Base-by-base conservation (phyloP, 2,888 invertebrate species). In the Melangyna quadrimaculata region DNA sequence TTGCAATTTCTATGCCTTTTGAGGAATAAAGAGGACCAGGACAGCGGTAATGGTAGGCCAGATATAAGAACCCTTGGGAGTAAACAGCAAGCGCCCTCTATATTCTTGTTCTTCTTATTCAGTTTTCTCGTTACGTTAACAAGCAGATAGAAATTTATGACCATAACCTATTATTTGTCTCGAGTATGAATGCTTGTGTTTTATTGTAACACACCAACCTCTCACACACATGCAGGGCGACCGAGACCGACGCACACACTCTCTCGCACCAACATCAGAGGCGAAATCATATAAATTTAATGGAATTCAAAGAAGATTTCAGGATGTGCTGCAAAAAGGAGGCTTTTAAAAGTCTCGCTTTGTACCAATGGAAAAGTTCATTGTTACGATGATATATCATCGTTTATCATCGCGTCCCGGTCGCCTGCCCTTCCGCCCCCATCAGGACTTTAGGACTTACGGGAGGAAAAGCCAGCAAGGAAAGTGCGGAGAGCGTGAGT, bases 301-400 rank as follows among this genome's bases (percentile, higher is more conserved):
- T 70, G 75, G 63, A 70, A 71, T 77, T 81, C 77, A 51, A 43
- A 59, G 70, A 63, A 63, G 74, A 63, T 43, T 43, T 22, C 45
- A n/a, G 37, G 45, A 29, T 37, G 24, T n/a, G 29, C 43, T n/a
- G n/a, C n/a, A n/a, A n/a, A 12, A 51, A 51, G 55, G 43, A 32
- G 24, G 53, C 40, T 24, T 48, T 40, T 53, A 75, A 65, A 63
- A 65, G 57, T 43, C 71, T 59, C 65, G 45, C 45, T 65, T 53
- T 69, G 73, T 73, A 57, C 77, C 55, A 57, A 71, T 70, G 78
- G 70, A 57, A 79, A 79, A 79, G 84, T 79, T 79, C 79, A 79
- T 79, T 84, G 79, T 83, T 83, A 75, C 67, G 75, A 79, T 84
- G 74, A 79, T 84, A 79, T 75, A 84, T 84, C 84, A 84, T 84